Percentiles rank a stretch among this genome's conserved stretches.
Conservation (phyloP, 2,113 vertebrate genomes). For the Lathamus discolor region DNA sequence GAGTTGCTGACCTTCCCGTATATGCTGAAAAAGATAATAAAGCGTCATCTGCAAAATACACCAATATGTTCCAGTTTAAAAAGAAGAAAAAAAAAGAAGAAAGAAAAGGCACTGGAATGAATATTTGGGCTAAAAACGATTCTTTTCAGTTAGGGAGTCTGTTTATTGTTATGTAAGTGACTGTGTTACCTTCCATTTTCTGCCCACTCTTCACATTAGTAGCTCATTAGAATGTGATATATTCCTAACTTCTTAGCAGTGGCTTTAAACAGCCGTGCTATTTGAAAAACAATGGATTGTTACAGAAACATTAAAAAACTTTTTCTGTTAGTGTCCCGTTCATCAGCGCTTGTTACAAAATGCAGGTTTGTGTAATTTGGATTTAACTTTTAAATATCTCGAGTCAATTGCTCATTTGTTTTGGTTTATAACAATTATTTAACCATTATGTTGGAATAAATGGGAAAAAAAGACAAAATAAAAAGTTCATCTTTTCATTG, state of each 20-base stretch:
- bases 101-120: not conserved
- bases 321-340: slow-evolving; percentile 13
- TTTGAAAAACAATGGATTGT: slow-evolving; percentile 4
- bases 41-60: slow-evolving; percentile 1
- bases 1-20: slow-evolving; percentile 7
- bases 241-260: not conserved
- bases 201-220: not conserved
- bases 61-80: slow-evolving; percentile 9
- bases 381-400: slow-evolving; percentile 34
- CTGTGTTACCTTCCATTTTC: slow-evolving; percentile 10
- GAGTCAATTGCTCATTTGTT: slow-evolving; percentile 38
- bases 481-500: slow-evolving; percentile 55
- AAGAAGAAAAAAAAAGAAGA: not conserved
- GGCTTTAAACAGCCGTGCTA: slow-evolving; percentile 47
- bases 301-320: not conserved
- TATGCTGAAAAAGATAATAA: slow-evolving; percentile 58
- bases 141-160: slow-evolving; percentile 30
- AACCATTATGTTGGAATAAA: slow-evolving; percentile 59
- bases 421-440: slow-evolving; percentile 40
- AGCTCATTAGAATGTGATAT: not conserved
- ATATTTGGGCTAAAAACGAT: not conserved
- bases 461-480: slow-evolving; percentile 53
- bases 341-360: slow-evolving; percentile 38
- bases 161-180: slow-evolving; percentile 17
- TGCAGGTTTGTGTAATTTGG: slow-evolving; percentile 52